Percentiles rank a stretch among this genome's conserved stretches.
Evolutionary conservation across 1,140 invertebrate genomes (phyloP).

Genomic region (Catajapyx aquilonaris): DNA sequence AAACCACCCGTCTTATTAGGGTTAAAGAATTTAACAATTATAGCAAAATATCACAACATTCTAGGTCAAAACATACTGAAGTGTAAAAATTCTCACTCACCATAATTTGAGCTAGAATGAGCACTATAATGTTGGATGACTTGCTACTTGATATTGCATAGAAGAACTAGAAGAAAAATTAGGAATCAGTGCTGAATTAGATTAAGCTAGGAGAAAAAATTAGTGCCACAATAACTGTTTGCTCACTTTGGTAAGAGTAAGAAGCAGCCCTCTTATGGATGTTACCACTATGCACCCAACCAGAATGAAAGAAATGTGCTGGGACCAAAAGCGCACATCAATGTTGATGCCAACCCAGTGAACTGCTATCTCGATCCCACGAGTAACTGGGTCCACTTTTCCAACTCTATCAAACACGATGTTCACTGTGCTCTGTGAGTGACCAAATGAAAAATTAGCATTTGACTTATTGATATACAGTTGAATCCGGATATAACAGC

Average conservation of each 20-base stretch:
- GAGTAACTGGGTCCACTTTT: constrained; percentile 93
- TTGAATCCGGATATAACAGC: too few species aligned
- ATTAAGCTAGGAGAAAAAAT: too few species aligned
- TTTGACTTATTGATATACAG: constrained; percentile 2
- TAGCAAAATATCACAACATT: constrained; percentile 1
- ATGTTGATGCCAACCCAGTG: constrained; percentile 93
- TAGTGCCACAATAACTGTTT: constrained; percentile 10
- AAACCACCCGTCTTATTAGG: too few species aligned
- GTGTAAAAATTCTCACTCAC: constrained; percentile 31
- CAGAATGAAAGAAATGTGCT: constrained; percentile 92
- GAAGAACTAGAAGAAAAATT: constrained; percentile 68
- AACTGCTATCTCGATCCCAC: constrained; percentile 89
- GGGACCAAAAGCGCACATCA: constrained; percentile 96
- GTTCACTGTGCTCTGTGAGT: constrained; percentile 89
- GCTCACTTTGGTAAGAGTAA: constrained; percentile 89
- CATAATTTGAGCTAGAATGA: constrained; percentile 96
- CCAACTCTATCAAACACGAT: constrained; percentile 98
- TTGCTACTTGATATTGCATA: constrained; percentile 99
- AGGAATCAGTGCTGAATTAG: background rate
- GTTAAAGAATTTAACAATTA: too few species aligned
- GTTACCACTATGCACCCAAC: constrained; percentile 97
- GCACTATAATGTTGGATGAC: constrained; percentile 94
- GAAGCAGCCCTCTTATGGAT: constrained; percentile 83
- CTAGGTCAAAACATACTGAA: background rate
- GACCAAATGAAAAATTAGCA: constrained; percentile 7